These are phyloP conservation scores for Troides helena DNA, from an alignment of 2,888 invertebrate genomes.

Conservation along the genomic window DNA sequence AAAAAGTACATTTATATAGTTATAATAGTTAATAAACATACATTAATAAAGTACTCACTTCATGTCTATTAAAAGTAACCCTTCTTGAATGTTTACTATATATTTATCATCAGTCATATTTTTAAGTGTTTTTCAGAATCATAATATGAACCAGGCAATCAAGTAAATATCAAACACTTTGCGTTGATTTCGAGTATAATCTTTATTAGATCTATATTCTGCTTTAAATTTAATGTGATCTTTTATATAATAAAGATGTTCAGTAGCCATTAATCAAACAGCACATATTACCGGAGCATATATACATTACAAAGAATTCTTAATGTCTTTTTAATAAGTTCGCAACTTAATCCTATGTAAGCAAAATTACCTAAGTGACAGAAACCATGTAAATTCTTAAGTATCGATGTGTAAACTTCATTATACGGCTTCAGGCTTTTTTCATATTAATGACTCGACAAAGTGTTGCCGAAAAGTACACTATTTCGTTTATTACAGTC, in stretches of 20 bases:
- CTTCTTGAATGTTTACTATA: no score
- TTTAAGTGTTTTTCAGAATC: no score
- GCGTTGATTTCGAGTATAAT: neutral
- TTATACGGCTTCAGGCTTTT: neutral
- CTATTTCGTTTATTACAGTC: neutral
- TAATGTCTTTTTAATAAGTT: neutral
- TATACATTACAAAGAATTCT: neutral
- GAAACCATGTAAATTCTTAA: constrained; percentile 1
- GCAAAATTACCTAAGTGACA: neutral
- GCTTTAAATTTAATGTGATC: neutral
- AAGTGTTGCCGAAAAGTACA: neutral
- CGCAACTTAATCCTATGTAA: neutral
- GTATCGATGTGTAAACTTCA: neutral
- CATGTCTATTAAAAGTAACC: no score
- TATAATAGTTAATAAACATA: no score
- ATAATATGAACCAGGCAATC: neutral
- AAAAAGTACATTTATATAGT: no score
- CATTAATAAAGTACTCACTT: no score
- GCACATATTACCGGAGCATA: neutral
- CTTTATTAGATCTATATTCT: neutral
- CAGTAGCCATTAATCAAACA: no score
- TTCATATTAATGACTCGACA: neutral
- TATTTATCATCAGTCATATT: no score
- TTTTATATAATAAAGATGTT: neutral
- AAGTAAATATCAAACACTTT: neutral